Percentiles rank a stretch among this genome's conserved stretches.
Evolutionary conservation across 2,113 vertebrate species (phyloP).

Genomic region (Leptobrachium ailaonicum): DNA sequence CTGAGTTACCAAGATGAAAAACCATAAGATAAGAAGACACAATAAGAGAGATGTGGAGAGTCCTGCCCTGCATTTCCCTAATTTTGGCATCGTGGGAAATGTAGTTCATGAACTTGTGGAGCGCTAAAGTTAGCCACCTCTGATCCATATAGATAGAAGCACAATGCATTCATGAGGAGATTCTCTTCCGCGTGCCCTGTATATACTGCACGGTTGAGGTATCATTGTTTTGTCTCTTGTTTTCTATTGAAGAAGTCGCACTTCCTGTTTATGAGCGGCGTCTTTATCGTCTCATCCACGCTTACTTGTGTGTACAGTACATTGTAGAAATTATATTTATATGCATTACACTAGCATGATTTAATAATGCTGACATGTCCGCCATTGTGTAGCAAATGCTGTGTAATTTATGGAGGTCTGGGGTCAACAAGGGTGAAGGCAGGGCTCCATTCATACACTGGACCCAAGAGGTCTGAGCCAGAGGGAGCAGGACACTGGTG

Average conservation of each 20-base stretch:
- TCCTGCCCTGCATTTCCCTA: too few relatives aligned
- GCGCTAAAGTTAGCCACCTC: too few relatives aligned
- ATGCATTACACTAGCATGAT: background rate
- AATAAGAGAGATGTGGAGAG: too few relatives aligned
- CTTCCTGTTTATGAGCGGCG: conserved; percentile 31
- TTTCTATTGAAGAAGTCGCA: background rate
- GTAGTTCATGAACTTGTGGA: too few relatives aligned
- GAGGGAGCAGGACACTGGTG: conserved; percentile 8
- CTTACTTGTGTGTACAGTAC: background rate
- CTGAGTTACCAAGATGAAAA: too few relatives aligned
- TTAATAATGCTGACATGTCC: background rate
- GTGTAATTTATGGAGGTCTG: conserved; percentile 21
- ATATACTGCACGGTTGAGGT: background rate
- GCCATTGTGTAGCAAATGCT: background rate
- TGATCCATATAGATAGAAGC: too few relatives aligned
- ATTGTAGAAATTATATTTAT: background rate
- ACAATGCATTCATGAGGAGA: background rate
- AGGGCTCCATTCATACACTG: background rate
- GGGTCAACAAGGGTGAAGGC: conserved; percentile 34
- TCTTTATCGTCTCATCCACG: background rate
- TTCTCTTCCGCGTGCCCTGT: background rate
- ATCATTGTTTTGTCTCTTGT: background rate
- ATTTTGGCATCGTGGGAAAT: too few relatives aligned
- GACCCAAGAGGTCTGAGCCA: background rate
- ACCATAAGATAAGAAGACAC: too few relatives aligned